Evolutionary conservation across 2,113 vertebrate genomes (phyloP), one percentile per base, ranked within the genome.

Genomic region (Amazona vittata): DNA sequence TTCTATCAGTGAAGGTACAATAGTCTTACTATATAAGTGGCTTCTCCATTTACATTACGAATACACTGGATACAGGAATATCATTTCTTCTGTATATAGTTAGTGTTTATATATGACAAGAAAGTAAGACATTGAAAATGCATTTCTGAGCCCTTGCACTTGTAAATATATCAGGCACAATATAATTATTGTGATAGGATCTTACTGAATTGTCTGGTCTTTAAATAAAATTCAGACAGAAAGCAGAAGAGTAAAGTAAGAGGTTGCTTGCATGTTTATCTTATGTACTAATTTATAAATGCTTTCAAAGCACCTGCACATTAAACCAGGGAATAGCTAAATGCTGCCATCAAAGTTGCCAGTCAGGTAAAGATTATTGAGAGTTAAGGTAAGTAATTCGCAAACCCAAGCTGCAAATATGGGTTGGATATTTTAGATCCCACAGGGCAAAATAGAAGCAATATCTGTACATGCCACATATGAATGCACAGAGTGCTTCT

Each of bases 341-440:
- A 91, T 33, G 21, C 74, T 86, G 44, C n/a, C 7, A 3, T 19
- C 8, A 1, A 75, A 62, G 53, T 83, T 33, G 10, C 74, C 65
- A 83, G 81, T 73, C 89, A 89, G 67, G 65, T 87, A 46, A 87
- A 53, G 74, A 62, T 73, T 89, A 75, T 91, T 95, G 84, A 67
- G 67, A 79, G 41, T 37, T 80, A 73, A 89, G 52, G 55, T 64
- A 50, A 73, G 52, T 68, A 10, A 82, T 83, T 79, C 91, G 82
- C 44, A 91, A 62, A 69, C 31, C 44, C 46, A 10, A 70, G n/a
- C 20, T 76, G 69, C 70, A 77, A 43, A 39, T 57, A 70, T 25
- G 26, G 53, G 22, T 60, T 92, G 63, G 74, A 67, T 90, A 77
- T 80, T 92, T 82, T 63, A 83, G 59, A 63, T 86, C 73, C 46